Evolutionary conservation across 1,140 invertebrate genomes (phyloP).

Genomic region (Euschistus heros): DNA sequence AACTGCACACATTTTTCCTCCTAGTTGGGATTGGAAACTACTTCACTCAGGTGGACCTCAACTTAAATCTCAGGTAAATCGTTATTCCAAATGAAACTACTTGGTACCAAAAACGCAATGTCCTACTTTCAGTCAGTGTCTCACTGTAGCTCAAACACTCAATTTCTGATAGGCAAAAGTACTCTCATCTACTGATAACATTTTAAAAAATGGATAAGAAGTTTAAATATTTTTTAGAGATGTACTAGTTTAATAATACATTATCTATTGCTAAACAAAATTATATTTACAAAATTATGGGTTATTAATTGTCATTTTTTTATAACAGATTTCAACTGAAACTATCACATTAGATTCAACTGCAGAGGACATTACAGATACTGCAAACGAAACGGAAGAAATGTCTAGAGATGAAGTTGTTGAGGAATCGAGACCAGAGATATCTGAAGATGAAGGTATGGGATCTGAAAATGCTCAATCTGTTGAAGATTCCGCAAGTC

Average conservation of each 20-base stretch:
- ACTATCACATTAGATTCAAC: background rate
- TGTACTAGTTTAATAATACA: no score
- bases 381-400: background rate
- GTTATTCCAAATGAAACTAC: no score
- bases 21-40: slow-evolving; percentile 55
- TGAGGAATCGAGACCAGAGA: slow-evolving; percentile 22
- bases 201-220: no score
- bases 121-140: no score
- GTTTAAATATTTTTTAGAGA: no score
- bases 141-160: no score
- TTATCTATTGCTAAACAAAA: no score
- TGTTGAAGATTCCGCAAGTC: slow-evolving; percentile 14
- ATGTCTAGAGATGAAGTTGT: slow-evolving; percentile 1
- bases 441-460: slow-evolving; percentile 26
- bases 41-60: slow-evolving; percentile 33
- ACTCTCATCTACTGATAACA: no score
- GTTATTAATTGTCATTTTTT: no score
- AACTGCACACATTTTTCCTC: slow-evolving; percentile 50
- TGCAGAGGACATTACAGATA: background rate
- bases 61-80: slow-evolving; percentile 35
- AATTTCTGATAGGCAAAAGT: no score
- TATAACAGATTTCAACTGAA: background rate
- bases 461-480: slow-evolving; percentile 17
- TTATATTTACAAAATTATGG: no score
- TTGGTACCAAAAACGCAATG: no score